Percentiles rank a stretch among this genome's conserved stretches.
phyloP scores from a whole-genome alignment of 2,113 vertebrate species.

The Ceratotherium simum region DNA sequence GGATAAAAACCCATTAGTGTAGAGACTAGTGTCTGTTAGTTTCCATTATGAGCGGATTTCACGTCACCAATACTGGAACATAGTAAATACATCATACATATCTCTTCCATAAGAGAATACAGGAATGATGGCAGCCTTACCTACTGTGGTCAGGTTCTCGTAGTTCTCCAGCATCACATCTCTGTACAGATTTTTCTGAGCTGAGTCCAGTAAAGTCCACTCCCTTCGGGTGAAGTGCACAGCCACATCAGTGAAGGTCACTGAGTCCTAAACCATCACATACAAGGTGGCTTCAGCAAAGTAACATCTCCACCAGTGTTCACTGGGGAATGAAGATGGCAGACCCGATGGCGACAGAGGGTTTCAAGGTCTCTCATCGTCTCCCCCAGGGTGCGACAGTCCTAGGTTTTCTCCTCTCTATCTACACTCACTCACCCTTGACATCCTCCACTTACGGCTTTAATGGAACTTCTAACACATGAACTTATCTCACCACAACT shows the following conservation, averaged over 20 bases:
- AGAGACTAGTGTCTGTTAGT: too few species aligned
- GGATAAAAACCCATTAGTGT: too few species aligned
- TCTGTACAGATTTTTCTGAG: background rate
- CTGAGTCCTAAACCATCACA: background rate
- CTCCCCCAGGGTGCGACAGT: background rate
- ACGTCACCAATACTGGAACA: too few species aligned
- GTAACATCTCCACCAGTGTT: background rate
- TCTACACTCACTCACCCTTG: background rate
- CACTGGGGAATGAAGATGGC: background rate
- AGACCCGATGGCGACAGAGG: background rate
- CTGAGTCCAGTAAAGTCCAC: background rate
- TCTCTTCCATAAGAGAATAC: background rate
- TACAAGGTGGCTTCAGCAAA: background rate
- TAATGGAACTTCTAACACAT: background rate
- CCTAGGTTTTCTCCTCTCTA: background rate
- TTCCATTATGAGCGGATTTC: too few species aligned
- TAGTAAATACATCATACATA: too few species aligned
- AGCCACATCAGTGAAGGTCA: constrained; percentile 47
- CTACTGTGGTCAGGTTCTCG: constrained; percentile 1
- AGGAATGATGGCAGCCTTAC: background rate
- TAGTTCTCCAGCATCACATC: constrained; percentile 48
- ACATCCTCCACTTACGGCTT: background rate
- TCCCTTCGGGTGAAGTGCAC: background rate
- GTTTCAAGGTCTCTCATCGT: background rate
- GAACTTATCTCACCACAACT: background rate